Evolutionary conservation across 1,140 invertebrate species (phyloP).

Genomic region (Diachasma alloeum): DNA sequence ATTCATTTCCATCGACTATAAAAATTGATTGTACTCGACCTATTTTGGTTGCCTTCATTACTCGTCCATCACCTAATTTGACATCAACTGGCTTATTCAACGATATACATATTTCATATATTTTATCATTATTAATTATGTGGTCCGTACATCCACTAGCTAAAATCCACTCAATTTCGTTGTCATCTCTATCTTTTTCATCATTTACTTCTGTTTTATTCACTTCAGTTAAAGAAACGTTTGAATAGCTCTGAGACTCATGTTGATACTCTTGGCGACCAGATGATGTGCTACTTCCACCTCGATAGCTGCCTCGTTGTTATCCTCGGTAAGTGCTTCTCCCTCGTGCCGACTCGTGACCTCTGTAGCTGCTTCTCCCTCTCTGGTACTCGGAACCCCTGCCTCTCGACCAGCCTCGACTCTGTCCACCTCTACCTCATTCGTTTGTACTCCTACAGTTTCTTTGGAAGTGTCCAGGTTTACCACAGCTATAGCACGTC

Average conservation of each 20-base stretch:
- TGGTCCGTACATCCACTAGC: conserved; percentile 36
- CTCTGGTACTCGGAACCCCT: too few relatives aligned
- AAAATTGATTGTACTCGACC: conserved; percentile 31
- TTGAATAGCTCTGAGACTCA: background rate
- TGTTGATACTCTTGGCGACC: background rate
- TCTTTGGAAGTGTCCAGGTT: conserved; percentile 19
- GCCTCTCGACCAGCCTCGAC: too few relatives aligned
- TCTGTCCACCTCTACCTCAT: background rate
- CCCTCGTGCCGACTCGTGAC: background rate
- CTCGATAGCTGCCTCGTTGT: background rate
- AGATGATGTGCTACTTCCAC: background rate
- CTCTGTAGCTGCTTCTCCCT: too few relatives aligned
- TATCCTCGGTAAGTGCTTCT: background rate
- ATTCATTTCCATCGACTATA: conserved; percentile 21
- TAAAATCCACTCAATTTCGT: conserved; percentile 36
- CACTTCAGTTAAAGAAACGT: conserved; percentile 22
- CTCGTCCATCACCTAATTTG: conserved; percentile 38
- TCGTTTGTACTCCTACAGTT: background rate
- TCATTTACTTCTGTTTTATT: background rate
- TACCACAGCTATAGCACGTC: conserved; percentile 25
- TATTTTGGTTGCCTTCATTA: conserved; percentile 35
- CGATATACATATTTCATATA: conserved; percentile 29
- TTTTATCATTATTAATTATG: conserved; percentile 33
- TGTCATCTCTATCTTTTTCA: background rate
- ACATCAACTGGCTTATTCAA: conserved; percentile 34